Evolutionary conservation across 1,140 invertebrate species (phyloP).

Genomic region (Phocides pigmalion): DNA sequence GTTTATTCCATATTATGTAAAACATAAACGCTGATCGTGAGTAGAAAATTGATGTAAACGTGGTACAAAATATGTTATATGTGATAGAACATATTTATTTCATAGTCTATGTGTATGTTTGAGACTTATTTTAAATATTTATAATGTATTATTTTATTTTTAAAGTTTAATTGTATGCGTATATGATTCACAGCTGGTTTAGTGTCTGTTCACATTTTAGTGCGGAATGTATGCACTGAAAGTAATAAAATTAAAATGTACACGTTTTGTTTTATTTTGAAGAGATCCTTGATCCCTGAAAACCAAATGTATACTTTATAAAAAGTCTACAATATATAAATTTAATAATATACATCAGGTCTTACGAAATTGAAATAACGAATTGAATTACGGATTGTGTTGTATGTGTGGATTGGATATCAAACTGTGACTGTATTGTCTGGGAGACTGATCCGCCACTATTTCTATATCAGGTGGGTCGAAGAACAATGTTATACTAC

Average conservation of each 20-base stretch:
- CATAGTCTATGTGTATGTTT: conserved; percentile 40
- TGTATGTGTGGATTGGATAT: too few relatives aligned
- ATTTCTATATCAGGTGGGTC: too few relatives aligned
- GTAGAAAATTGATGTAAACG: conserved; percentile 32
- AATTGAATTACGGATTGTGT: too few relatives aligned
- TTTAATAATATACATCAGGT: too few relatives aligned
- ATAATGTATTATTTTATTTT: conserved; percentile 31
- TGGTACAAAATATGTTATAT: conserved; percentile 59
- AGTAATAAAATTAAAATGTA: neutral
- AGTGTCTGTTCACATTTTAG: too few relatives aligned
- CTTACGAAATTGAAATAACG: too few relatives aligned
- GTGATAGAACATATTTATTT: conserved; percentile 59
- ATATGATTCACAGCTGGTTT: neutral
- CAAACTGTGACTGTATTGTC: too few relatives aligned
- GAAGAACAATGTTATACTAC: too few relatives aligned
- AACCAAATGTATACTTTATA: too few relatives aligned
- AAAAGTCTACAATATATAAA: too few relatives aligned
- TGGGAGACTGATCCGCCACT: too few relatives aligned
- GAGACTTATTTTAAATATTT: conserved; percentile 33
- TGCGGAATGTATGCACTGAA: neutral
- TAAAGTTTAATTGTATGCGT: neutral
- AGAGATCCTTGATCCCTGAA: too few relatives aligned
- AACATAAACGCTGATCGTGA: neutral
- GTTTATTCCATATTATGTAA: conserved; percentile 43
- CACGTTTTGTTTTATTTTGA: conserved; percentile 10